Evolutionary conservation across 1,140 invertebrate species (phyloP).

Genomic region (Temnothorax longispinosus): DNA sequence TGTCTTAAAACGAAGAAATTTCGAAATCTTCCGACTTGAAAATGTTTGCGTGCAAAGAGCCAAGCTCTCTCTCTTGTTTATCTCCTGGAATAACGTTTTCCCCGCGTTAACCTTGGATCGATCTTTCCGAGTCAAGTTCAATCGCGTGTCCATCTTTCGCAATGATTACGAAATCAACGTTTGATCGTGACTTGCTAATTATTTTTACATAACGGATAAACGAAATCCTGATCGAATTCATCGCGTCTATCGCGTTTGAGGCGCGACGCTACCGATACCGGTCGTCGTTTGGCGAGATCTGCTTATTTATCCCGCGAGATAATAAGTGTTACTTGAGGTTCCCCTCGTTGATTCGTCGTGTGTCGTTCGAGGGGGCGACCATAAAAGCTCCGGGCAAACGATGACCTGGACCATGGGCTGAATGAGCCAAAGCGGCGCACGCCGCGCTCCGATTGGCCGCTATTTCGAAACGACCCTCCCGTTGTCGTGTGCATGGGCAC

Average conservation of each 20-base stretch:
- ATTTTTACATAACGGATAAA: background rate
- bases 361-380: slow-evolving; percentile 45
- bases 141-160: background rate
- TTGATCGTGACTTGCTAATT: background rate
- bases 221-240: background rate
- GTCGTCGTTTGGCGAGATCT: slow-evolving; percentile 21
- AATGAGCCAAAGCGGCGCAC: slow-evolving; percentile 56
- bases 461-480: slow-evolving; percentile 60
- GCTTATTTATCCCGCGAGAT: slow-evolving; percentile 54
- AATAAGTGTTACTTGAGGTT: slow-evolving; percentile 46
- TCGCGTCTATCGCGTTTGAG: background rate
- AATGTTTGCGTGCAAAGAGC: background rate
- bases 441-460: slow-evolving; percentile 51
- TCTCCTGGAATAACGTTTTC: background rate
- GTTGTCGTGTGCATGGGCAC: slow-evolving; percentile 25
- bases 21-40: background rate
- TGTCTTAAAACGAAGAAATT: background rate
- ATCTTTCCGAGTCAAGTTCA: background rate
- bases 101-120: background rate
- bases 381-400: slow-evolving; percentile 57
- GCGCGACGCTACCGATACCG: background rate
- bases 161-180: background rate
- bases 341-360: background rate
- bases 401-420: slow-evolving; percentile 60
- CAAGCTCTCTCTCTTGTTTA: background rate